Evolutionary conservation across 2,888 invertebrate species (phyloP).

Genomic region (Agelastica alni): DNA sequence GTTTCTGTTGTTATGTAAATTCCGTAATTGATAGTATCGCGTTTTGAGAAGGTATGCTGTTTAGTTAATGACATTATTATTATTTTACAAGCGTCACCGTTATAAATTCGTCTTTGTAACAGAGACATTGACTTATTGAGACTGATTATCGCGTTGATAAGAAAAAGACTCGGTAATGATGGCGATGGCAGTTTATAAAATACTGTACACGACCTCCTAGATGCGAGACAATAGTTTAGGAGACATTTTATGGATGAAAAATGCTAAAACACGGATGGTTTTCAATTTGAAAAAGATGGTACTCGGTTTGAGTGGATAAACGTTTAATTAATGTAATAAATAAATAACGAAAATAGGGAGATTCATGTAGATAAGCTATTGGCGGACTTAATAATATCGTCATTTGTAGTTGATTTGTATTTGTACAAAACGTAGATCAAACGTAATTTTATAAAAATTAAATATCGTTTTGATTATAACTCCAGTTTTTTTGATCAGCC

Average conservation of each 20-base stretch:
- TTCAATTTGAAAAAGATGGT: no score
- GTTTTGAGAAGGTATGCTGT: slow-evolving; percentile 20
- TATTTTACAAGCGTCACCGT: slow-evolving; percentile 20
- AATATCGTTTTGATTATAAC: no score
- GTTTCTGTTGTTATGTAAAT: slow-evolving; percentile 38
- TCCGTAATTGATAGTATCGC: slow-evolving; percentile 31
- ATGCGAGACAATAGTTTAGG: slow-evolving; percentile 2
- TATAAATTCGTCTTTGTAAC: slow-evolving; percentile 23
- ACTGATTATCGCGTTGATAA: slow-evolving; percentile 23
- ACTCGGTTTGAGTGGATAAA: no score
- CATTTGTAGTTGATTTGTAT: no score
- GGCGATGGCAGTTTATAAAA: slow-evolving; percentile 13
- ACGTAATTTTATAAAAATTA: no score
- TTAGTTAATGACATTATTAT: slow-evolving; percentile 29
- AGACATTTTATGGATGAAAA: not conserved
- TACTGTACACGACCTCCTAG: slow-evolving; percentile 14
- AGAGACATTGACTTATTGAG: slow-evolving; percentile 23
- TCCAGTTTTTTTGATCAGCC: no score
- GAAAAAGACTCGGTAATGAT: slow-evolving; percentile 15
- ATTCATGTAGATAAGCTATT: no score
- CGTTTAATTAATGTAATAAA: no score
- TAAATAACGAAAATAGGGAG: no score
- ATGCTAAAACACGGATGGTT: not conserved
- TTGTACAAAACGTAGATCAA: no score
- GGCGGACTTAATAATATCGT: no score